Conservation (phyloP, 2,113 vertebrate genomes). For the Apodemus sylvaticus region DNA sequence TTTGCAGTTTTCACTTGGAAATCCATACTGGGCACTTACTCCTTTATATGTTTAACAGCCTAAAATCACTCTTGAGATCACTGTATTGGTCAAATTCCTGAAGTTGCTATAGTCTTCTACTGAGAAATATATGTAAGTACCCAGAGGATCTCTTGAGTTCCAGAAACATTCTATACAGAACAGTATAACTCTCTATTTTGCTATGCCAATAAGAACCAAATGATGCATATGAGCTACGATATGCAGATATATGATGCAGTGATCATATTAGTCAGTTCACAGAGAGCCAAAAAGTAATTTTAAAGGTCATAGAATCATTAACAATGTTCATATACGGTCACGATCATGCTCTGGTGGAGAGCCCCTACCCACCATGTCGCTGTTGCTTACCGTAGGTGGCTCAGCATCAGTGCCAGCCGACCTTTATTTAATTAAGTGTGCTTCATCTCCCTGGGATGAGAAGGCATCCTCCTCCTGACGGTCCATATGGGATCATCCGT, state of each 20-base stretch:
- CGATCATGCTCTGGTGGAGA: neutral
- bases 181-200: neutral
- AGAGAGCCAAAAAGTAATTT: neutral
- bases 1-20: neutral
- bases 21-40: neutral
- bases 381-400: neutral
- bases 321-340: neutral
- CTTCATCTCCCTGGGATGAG: no score
- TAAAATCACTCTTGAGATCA: neutral
- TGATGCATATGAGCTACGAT: neutral
- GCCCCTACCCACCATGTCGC: neutral
- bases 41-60: neutral
- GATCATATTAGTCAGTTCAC: neutral
- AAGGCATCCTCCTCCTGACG: no score
- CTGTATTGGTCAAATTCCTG: slow-evolving; percentile 15
- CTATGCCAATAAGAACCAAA: neutral
- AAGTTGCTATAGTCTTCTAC: neutral
- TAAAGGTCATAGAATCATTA: neutral
- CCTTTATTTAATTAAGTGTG: no score
- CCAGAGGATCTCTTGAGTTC: neutral
- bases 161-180: neutral
- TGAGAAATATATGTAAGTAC: neutral
- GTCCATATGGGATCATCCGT: no score
- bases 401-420: no score
- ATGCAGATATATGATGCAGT: neutral